Evolutionary conservation across 1,140 invertebrate genomes (phyloP).

Genomic region (Zaprionus capensis): DNA sequence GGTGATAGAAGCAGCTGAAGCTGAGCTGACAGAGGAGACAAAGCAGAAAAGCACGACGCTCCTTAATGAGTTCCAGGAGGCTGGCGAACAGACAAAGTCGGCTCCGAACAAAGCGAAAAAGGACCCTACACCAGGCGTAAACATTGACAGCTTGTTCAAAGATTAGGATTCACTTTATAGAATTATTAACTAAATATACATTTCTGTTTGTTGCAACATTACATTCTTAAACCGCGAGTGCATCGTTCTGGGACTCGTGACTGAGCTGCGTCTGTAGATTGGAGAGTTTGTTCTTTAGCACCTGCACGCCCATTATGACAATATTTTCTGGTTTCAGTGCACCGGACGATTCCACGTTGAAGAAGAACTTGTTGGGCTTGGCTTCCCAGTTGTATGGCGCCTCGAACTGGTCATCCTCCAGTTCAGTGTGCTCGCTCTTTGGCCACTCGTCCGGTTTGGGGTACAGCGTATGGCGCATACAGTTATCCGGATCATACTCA

Average conservation of each 20-base stretch:
- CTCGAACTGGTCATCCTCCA: conserved; percentile 97
- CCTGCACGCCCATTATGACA: conserved; percentile 96
- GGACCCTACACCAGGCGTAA: conserved; percentile 51
- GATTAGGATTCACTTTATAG: conserved; percentile 52
- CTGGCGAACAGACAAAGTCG: conserved; percentile 25
- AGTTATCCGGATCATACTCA: conserved; percentile 99
- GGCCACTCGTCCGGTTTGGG: conserved; percentile 99
- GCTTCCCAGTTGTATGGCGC: conserved; percentile 96
- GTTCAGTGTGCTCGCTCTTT: conserved; percentile 97
- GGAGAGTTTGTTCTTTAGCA: conserved; percentile 97
- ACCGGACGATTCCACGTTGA: conserved; percentile 98
- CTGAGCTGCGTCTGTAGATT: conserved; percentile 97
- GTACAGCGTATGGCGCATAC: conserved; percentile 97
- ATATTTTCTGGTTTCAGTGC: conserved; percentile 98
- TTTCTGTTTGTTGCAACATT: conserved; percentile 23
- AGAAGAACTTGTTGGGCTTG: conserved; percentile 99
- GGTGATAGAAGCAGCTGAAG: background rate
- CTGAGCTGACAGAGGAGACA: conserved; percentile 8
- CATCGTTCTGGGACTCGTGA: conserved; percentile 94
- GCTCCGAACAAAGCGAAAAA: conserved; percentile 43
- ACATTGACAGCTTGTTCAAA: conserved; percentile 72
- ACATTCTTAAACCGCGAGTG: conserved; percentile 87
- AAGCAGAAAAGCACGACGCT: conserved; percentile 40
- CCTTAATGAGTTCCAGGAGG: conserved; percentile 66
- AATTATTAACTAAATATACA: conserved; percentile 56